Percentiles rank a stretch among this genome's conserved stretches.
These are phyloP conservation scores for Drosophila nigrodunni DNA, from an alignment of 1,140 invertebrate species.

Conservation along the genomic window DNA sequence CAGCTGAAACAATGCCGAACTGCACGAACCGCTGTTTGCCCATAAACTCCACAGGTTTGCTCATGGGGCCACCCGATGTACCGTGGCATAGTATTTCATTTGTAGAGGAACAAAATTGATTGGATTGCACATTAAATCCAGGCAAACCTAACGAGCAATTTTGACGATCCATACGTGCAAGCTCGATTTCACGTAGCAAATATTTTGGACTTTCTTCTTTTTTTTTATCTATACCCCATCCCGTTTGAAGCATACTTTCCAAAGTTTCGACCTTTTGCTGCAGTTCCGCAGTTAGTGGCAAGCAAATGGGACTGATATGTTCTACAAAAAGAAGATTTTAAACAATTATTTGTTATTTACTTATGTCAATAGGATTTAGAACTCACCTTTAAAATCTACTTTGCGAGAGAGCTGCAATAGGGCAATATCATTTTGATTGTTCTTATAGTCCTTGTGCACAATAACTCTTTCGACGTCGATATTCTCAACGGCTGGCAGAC, in stretches of 20 bases:
- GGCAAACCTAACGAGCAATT: background rate
- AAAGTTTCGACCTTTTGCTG: conserved; percentile 1
- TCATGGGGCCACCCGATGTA: conserved; percentile 6
- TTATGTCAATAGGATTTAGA: background rate
- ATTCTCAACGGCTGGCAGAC: background rate
- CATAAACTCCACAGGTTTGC: background rate
- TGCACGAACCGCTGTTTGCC: conserved; percentile 11
- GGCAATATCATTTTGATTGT: background rate
- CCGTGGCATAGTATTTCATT: background rate
- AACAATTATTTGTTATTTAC: background rate
- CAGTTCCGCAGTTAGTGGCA: conserved; percentile 9
- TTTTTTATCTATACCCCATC: background rate
- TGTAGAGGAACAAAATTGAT: background rate
- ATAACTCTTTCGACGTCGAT: conserved; percentile 1
- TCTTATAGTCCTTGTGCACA: background rate
- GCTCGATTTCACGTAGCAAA: background rate
- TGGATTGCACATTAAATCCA: background rate
- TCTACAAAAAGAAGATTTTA: background rate
- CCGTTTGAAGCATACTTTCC: background rate
- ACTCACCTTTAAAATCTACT: conserved; percentile 1
- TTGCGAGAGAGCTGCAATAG: background rate
- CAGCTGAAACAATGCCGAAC: background rate
- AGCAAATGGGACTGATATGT: conserved; percentile 4
- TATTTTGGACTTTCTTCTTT: background rate
- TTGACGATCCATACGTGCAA: background rate